Evolutionary conservation across 2,113 vertebrate species (phyloP).

Genomic region (Urocynchramus pylzowi): DNA sequence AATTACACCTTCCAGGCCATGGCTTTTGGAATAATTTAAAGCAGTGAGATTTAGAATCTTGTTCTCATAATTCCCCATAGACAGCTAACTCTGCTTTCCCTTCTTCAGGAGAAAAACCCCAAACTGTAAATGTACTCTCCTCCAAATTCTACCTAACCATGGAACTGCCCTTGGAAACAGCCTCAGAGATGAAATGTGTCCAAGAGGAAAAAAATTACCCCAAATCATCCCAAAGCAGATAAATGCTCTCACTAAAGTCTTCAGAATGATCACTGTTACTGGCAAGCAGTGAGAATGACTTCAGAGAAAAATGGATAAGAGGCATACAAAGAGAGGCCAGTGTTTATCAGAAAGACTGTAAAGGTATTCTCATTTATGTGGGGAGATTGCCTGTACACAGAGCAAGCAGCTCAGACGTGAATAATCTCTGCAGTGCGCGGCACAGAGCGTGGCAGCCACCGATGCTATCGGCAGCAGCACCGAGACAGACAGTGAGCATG

Average conservation of each 20-base stretch:
- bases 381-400: background rate
- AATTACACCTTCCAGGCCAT: conserved; percentile 54
- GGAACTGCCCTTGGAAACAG: background rate
- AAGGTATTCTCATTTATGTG: background rate
- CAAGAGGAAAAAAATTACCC: background rate
- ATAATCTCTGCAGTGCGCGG: background rate
- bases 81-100: background rate
- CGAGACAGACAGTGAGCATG: background rate
- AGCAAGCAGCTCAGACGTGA: background rate
- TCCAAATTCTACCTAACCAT: background rate
- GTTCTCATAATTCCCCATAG: conserved; percentile 35
- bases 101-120: background rate
- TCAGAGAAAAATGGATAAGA: background rate
- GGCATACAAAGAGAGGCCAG: background rate
- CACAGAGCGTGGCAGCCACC: background rate
- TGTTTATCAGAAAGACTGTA: conserved; percentile 20
- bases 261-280: background rate
- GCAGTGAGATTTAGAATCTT: conserved; percentile 47
- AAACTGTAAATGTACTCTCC: background rate
- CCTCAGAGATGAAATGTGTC: background rate
- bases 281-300: background rate
- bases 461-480: background rate
- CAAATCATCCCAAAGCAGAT: background rate
- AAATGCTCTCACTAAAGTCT: background rate
- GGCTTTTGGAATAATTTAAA: conserved; percentile 68